Conservation (phyloP, 2,113 vertebrate genomes). For the Monopterus albus region DNA sequence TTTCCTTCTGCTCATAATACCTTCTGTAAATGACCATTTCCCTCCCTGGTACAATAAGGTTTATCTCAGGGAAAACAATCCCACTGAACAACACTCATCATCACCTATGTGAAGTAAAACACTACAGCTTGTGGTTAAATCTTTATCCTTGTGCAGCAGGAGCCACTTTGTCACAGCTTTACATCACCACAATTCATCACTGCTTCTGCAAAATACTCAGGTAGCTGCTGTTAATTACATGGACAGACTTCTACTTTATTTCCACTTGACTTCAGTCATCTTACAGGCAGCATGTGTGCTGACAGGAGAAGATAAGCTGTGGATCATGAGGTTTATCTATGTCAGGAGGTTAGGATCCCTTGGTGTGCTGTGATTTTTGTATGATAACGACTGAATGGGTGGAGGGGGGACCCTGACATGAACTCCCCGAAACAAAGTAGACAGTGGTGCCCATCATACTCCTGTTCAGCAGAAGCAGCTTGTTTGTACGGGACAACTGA, state of each 20-base stretch:
- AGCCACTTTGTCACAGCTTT: background rate
- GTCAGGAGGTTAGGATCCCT: constrained; percentile 1
- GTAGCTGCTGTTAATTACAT: background rate
- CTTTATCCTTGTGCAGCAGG: background rate
- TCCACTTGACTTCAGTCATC: background rate
- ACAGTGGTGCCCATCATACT: too few relatives aligned
- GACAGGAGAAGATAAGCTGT: constrained; percentile 7
- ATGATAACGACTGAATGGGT: too few relatives aligned
- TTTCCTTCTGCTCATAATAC: background rate
- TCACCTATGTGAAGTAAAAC: background rate
- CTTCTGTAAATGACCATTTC: too few relatives aligned
- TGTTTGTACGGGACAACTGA: too few relatives aligned
- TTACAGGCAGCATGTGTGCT: background rate
- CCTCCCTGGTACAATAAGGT: fast-evolving
- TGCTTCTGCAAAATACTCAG: too few relatives aligned
- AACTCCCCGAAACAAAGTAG: too few relatives aligned
- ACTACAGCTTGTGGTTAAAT: background rate
- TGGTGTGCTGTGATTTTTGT: background rate
- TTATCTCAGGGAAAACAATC: background rate
- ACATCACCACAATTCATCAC: background rate
- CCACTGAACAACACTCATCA: too few relatives aligned
- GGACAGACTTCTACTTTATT: background rate
- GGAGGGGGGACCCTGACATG: too few relatives aligned
- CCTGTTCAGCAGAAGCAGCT: too few relatives aligned
- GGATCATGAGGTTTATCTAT: too few relatives aligned